Base-by-base conservation (phyloP, 2,888 invertebrate genomes). In the Mythimna impura region DNA sequence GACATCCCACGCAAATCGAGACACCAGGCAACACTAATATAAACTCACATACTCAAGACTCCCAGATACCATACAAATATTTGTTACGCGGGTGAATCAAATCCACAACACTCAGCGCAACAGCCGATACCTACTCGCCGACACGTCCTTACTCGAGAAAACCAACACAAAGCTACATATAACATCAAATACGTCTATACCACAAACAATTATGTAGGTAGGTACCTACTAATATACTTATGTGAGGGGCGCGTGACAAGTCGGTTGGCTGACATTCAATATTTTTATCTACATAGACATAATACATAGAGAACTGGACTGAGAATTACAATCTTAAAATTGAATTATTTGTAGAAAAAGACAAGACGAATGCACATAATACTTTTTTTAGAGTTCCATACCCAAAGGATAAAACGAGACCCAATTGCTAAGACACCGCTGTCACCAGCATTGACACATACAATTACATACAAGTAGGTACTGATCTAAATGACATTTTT, bases 191-290 rank as follows among this genome's bases (percentile, higher is more conserved):
- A 60, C 50, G 22, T 30, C 4, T 57, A 14, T 50, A 81, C 20
- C 47, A 36, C 30, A 60, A 52, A 68, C 34, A 22, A 47, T 43
- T 0, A 47, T 6, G 1, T 68, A 43, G 3, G 6, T 60, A 80
- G 5, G 17, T 47, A 52, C 3, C 1, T 69, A 64, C 36, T 67
- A 69, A 77, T 63, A 47, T 80, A 78, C 71, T 66, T 73, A 61
- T 52, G 25, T 36, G 65, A 70, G 9, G 54, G 63, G 63, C 78
- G 75, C 81, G 76, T 80, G 79, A 81, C 79, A 81, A 60, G 66
- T 71, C 66, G 65, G 73, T 88, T 88, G 88, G 89, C 89, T 84
- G 81, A 78, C 83, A 83, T 87, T 88, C 89, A 88, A 84, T 85
- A 78, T 80, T 81, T 83, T 80, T 84, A 82, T 82, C 78, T 64